These are phyloP conservation scores for Agonopterix subpropinquella DNA, from an alignment of 2,888 invertebrate genomes.

Conservation along the genomic window DNA sequence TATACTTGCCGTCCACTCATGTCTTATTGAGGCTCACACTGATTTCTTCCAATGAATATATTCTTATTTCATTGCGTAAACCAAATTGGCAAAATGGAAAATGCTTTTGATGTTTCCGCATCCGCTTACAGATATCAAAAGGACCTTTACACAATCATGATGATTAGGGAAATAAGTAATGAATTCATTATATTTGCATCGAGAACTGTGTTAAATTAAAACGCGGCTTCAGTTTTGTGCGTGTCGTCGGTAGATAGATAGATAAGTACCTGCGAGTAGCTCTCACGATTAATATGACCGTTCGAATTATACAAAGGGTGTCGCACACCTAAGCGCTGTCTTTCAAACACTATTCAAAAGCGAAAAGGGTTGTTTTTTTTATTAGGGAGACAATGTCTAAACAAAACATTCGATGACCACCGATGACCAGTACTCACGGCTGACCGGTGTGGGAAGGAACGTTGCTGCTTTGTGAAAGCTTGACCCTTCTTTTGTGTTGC, in stretches of 20 bases:
- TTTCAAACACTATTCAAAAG: conserved; percentile 41
- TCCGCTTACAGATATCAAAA: too few species aligned
- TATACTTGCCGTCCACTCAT: not conserved
- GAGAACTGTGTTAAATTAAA: too few species aligned
- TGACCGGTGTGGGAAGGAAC: conserved; percentile 71
- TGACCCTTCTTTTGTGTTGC: conserved; percentile 57
- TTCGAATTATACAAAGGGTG: conserved; percentile 52
- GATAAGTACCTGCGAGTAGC: conserved; percentile 4
- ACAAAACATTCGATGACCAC: conserved; percentile 64
- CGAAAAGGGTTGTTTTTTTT: conserved; percentile 55
- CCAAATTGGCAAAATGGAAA: too few species aligned
- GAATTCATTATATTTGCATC: too few species aligned
- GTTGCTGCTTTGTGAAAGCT: conserved; percentile 44
- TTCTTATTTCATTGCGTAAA: too few species aligned
- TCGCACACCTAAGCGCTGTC: conserved; percentile 45
- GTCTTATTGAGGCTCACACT: too few species aligned
- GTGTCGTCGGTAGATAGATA: too few species aligned
- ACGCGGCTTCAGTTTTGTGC: too few species aligned
- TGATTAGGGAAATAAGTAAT: too few species aligned
- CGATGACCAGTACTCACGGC: conserved; percentile 64
- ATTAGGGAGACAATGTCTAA: conserved; percentile 43
- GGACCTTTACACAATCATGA: too few species aligned
- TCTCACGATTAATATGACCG: conserved; percentile 39
- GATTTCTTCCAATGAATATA: too few species aligned
- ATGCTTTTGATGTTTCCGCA: too few species aligned